Evolutionary conservation across 2,113 vertebrate species (phyloP).

Genomic region (Oncorhynchus kisutch): DNA sequence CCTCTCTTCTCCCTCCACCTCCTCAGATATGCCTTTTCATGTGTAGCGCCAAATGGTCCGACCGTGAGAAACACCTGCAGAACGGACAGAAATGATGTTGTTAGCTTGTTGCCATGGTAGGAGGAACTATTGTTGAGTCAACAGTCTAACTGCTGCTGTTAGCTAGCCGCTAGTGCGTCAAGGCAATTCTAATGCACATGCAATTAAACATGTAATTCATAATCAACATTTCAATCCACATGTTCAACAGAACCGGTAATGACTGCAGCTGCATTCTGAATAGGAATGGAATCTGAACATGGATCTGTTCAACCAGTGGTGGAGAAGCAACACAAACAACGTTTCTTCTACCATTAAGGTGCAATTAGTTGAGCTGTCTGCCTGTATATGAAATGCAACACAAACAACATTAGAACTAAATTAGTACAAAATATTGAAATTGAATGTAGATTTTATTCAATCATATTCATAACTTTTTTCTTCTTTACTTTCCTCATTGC

Average conservation of each 20-base stretch:
- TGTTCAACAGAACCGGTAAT: constrained; percentile 63
- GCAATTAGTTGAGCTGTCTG: background rate
- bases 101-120: constrained; percentile 47
- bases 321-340: constrained; percentile 39
- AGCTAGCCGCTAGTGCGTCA: constrained; percentile 47
- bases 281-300: constrained; percentile 58
- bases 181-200: constrained; percentile 59
- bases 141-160: constrained; percentile 65
- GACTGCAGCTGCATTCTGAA: constrained; percentile 65
- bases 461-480: background rate
- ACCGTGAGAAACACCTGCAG: constrained; percentile 97
- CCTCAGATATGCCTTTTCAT: constrained; percentile 98
- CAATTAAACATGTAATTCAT: constrained; percentile 70
- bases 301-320: constrained; percentile 46
- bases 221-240: constrained; percentile 72
- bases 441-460: background rate
- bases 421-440: constrained; percentile 12
- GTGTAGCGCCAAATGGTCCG: constrained; percentile 97
- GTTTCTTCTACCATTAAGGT: constrained; percentile 52
- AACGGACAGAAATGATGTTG: constrained; percentile 50
- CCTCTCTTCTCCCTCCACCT: constrained; percentile 30
- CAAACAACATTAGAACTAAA: constrained; percentile 47
- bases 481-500: background rate
- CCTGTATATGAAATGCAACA: background rate
- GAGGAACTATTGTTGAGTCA: constrained; percentile 59